Base-by-base conservation (phyloP, 2,113 vertebrate species). In the Taurulus bubalis region DNA sequence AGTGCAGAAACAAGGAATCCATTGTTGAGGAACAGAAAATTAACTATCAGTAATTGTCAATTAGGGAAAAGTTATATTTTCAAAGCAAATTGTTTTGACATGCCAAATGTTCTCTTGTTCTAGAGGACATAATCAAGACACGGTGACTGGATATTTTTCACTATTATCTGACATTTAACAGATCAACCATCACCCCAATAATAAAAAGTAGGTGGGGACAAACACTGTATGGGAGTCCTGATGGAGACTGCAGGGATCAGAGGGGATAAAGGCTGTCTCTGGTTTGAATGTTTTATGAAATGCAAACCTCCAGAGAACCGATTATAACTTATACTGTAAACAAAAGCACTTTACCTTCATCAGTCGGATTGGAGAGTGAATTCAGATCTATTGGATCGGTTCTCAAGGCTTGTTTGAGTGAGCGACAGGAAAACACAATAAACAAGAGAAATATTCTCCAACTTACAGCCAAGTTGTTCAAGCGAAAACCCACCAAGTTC, bases 271-370 rank as follows among this genome's bases (percentile, higher is more conserved):
- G 10, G 53, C 28, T 8, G 3, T 38, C 2, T 42, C 58, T 34
- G 53, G 34, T 75, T 80, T 67, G 10, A 12, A 55, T 60, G 20
- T 53, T 80, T 68, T 42, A 72, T 75, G 10, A 64, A 69, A 65
- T 59, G 24, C 24, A 76, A 47, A 56, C 26, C 15, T 66, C 53
- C 36, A 70, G 16, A 67, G 30, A 60, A 28, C 6, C 16, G 20
- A 55, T 45, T 16, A 26, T 11, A 51, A 36, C 60, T 60, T 9
- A 60, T 8, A 60, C 51, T 28, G 2, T 34, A 18, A 53, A 34
- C 11, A 22, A 42, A 78, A 71, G 18, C 34, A 10, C 18, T 68
- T 36, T 45, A 51, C 18, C 47, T 77, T 55, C 15, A 26, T 22
- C 32, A 70, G 24, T 49, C 45, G 75, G 42, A 56, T 55, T 56